A percentile compares a stretch with the other conserved stretches of the same genome.
phyloP scores from a whole-genome alignment of 2,113 vertebrate genomes.

The Azemiops feae region DNA sequence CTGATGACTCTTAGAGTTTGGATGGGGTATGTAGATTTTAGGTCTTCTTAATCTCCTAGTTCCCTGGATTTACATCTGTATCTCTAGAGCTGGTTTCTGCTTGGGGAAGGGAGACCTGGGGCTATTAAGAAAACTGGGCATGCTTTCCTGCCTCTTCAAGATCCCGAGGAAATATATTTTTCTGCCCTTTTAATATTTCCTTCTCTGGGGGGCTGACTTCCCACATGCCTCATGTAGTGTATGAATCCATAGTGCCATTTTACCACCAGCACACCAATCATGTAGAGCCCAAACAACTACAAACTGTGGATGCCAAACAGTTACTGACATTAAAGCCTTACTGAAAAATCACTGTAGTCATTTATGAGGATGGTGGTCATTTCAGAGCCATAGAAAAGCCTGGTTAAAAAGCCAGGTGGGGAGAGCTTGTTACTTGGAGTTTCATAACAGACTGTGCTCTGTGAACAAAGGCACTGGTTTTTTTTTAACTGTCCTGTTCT shows the following conservation, averaged over 20 bases:
- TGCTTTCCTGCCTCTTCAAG: too few species aligned
- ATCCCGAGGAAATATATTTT: too few species aligned
- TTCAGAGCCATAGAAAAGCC: neutral
- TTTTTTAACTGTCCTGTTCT: neutral
- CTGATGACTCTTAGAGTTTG: too few species aligned
- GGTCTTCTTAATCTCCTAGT: too few species aligned
- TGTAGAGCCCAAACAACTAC: neutral
- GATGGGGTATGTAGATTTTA: too few species aligned
- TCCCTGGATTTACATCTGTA: too few species aligned
- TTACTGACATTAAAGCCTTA: neutral
- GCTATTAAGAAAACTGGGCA: too few species aligned
- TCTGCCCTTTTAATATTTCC: too few species aligned
- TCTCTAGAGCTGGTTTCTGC: too few species aligned
- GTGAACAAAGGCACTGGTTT: neutral
- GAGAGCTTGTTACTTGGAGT: neutral
- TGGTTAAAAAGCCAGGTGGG: neutral
- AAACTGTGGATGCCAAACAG: neutral
- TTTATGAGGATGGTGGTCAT: neutral
- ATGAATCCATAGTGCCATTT: neutral
- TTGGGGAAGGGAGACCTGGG: too few species aligned
- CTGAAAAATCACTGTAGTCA: neutral
- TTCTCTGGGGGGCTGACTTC: too few species aligned
- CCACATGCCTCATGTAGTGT: neutral
- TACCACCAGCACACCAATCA: neutral
- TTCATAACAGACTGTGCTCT: neutral